Evolutionary conservation across 1,140 invertebrate genomes (phyloP).

Genomic region (Arctopsyche grandis): DNA sequence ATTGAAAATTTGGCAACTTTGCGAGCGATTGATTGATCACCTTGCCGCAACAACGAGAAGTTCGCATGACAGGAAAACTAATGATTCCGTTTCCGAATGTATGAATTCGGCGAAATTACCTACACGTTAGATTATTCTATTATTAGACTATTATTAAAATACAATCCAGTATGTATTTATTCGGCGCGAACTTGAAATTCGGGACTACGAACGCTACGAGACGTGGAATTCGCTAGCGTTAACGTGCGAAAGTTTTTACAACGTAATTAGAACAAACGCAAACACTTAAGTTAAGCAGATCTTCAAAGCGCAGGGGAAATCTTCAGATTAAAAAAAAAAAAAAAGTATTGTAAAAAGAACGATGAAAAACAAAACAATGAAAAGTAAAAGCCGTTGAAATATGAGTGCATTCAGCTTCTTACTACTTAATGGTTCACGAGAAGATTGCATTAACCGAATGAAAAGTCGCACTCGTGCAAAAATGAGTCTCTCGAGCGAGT

Average conservation of each 20-base stretch:
- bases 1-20: slow-evolving; percentile 12
- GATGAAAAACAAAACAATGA: slow-evolving; percentile 5
- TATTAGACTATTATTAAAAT: no score
- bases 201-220: no score
- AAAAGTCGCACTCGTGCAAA: slow-evolving; percentile 38
- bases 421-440: slow-evolving; percentile 37
- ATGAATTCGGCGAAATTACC: background rate
- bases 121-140: no score
- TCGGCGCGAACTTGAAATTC: no score
- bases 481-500: slow-evolving; percentile 17
- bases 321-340: slow-evolving; percentile 4
- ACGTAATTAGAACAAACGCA: background rate
- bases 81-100: background rate
- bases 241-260: background rate
- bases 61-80: background rate
- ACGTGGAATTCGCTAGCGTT: background rate
- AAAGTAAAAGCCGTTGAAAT: slow-evolving; percentile 35
- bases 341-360: background rate
- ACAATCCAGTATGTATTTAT: no score
- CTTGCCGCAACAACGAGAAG: background rate
- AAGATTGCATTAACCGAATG: slow-evolving; percentile 44
- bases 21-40: background rate
- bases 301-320: background rate
- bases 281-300: background rate
- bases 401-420: slow-evolving; percentile 37